Percentiles rank a stretch among this genome's conserved stretches.
Evolutionary conservation across 2,888 invertebrate genomes (phyloP).

Genomic region (Drosophila paranaensis): DNA sequence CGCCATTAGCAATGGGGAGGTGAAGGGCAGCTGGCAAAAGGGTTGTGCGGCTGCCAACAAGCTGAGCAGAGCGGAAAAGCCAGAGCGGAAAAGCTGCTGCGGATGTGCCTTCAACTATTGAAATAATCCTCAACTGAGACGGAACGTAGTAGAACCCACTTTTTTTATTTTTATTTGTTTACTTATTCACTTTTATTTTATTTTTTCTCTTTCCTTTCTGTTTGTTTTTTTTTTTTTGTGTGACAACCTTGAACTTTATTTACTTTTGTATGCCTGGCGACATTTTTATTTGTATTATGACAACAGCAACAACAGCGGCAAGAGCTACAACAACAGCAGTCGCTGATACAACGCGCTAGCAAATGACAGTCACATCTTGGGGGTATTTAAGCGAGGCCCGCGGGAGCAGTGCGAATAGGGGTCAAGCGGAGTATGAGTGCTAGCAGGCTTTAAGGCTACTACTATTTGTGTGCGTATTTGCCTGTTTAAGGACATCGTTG

Average conservation of each 20-base stretch:
- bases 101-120: slow-evolving; percentile 75
- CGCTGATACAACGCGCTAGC: slow-evolving; percentile 34
- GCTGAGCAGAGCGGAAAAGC: slow-evolving; percentile 35
- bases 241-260: slow-evolving; percentile 59
- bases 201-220: slow-evolving; percentile 8
- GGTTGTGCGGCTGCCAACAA: slow-evolving; percentile 14
- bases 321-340: neutral
- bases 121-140: slow-evolving; percentile 65
- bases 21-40: slow-evolving; percentile 10
- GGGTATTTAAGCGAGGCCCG: slow-evolving; percentile 62
- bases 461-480: slow-evolving; percentile 10
- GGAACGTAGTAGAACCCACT: slow-evolving; percentile 37
- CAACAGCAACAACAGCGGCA: slow-evolving; percentile 31
- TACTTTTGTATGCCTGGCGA: slow-evolving; percentile 41
- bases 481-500: slow-evolving; percentile 12
- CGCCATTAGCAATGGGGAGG: slow-evolving; percentile 67
- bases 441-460: slow-evolving; percentile 32
- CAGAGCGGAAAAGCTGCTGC: slow-evolving; percentile 74
- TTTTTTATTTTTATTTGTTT: slow-evolving; percentile 33
- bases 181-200: slow-evolving; percentile 44
- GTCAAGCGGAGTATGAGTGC: slow-evolving; percentile 8
- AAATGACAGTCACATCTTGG: slow-evolving; percentile 55
- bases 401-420: slow-evolving; percentile 59
- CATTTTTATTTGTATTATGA: slow-evolving; percentile 51
- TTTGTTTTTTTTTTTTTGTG: slow-evolving; percentile 21